These are phyloP conservation scores for Rhegmatorhina hoffmannsi DNA, from an alignment of 2,113 vertebrate genomes.

Conservation along the genomic window DNA sequence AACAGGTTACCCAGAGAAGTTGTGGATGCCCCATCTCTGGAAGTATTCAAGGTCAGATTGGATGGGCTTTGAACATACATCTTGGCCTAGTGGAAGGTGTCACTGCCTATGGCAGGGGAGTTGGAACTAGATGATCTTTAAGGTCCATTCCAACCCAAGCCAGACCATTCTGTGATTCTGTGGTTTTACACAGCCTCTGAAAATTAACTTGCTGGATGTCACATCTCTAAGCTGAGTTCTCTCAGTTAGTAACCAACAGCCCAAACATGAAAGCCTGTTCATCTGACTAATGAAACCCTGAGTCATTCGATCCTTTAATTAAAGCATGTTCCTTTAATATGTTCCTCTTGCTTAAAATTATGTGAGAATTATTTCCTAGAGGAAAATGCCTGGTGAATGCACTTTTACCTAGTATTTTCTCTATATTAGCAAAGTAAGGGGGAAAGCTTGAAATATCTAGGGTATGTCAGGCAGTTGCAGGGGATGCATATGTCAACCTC, in stretches of 20 bases:
- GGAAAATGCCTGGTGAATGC: neutral
- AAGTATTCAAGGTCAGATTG: neutral
- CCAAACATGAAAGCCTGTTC: conserved; percentile 17
- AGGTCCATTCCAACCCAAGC: neutral
- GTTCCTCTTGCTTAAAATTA: neutral
- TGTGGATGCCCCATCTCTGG: neutral
- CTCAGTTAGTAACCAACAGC: neutral
- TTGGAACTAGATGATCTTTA: neutral
- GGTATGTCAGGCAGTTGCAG: conserved; percentile 11
- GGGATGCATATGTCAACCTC: conserved; percentile 54
- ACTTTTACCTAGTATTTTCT: neutral
- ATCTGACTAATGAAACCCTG: conserved; percentile 10
- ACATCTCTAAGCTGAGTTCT: neutral
- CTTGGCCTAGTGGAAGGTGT: neutral
- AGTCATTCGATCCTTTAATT: conserved; percentile 46
- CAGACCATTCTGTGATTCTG: neutral
- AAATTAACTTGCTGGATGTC: neutral
- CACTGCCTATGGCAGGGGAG: neutral
- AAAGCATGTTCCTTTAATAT: conserved; percentile 12
- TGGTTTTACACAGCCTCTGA: neutral
- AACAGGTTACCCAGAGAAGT: neutral
- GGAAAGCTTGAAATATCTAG: neutral
- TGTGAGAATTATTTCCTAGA: conserved; percentile 11
- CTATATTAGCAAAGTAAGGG: neutral
- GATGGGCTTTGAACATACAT: neutral